Evolutionary conservation across 2,888 invertebrate genomes (phyloP).

Genomic region (Callyntrura sp.): DNA sequence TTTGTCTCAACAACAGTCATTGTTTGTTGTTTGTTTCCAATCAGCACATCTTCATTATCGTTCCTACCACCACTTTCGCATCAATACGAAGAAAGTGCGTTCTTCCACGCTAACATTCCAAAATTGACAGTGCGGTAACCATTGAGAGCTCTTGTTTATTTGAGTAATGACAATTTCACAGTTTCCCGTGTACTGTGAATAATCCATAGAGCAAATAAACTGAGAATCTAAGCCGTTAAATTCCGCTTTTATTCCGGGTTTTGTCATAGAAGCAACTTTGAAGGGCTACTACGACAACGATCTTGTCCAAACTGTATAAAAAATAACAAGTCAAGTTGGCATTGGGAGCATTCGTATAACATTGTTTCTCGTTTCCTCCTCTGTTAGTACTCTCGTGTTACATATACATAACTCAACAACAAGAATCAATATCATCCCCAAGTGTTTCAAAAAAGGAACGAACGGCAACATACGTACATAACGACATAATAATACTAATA

Average conservation of each 20-base stretch:
- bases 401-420: not conserved
- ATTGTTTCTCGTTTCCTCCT: slow-evolving; percentile 46
- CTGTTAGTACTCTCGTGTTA: not conserved
- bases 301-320: not conserved
- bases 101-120: not conserved
- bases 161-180: too few species aligned
- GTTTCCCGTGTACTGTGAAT: too few species aligned
- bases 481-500: not conserved
- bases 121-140: not conserved
- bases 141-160: not conserved
- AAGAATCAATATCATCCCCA: not conserved
- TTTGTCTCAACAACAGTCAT: too few species aligned
- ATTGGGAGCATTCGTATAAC: slow-evolving; percentile 17
- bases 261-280: not conserved
- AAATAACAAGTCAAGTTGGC: slow-evolving; percentile 30
- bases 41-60: not conserved
- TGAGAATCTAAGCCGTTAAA: too few species aligned
- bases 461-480: not conserved
- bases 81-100: not conserved
- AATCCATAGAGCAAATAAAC: too few species aligned
- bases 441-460: not conserved
- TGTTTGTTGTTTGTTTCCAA: too few species aligned
- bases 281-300: not conserved
- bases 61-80: too few species aligned
- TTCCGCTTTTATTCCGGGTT: not conserved